phyloP scores from a whole-genome alignment of 2,797 vertebrate genomes.

The Crocodylus rhombifer region DNA sequence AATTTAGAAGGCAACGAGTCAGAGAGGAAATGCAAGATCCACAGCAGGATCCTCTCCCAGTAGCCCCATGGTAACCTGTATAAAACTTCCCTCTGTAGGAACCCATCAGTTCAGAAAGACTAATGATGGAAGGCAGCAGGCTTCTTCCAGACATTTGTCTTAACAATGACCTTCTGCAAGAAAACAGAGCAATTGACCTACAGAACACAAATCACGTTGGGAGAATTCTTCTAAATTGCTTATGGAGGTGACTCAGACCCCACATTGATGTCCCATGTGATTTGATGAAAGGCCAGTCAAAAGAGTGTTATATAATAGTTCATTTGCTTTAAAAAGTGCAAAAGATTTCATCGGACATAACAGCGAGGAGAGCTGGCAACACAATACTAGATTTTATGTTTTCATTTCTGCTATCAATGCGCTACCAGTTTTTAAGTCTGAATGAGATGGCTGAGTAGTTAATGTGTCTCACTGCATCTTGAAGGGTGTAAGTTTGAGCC shows the following conservation, averaged over 20 bases:
- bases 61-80: background rate
- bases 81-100: constrained; percentile 34
- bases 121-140: constrained; percentile 62
- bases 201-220: constrained; percentile 63
- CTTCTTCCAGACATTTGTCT: constrained; percentile 64
- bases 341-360: background rate
- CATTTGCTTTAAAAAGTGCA: background rate
- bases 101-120: constrained; percentile 56
- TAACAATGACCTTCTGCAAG: constrained; percentile 58
- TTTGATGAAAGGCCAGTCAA: background rate
- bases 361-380: rapidly evolving
- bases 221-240: constrained; percentile 40
- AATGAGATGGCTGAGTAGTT: no score
- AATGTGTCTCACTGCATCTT: no score
- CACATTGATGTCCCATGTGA: background rate
- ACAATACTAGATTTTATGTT: background rate
- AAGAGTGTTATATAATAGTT: background rate
- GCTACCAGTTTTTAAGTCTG: background rate
- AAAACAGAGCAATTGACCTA: constrained; percentile 66
- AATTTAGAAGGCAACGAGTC: background rate
- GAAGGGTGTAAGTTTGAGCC: no score
- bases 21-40: constrained; percentile 25
- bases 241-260: constrained; percentile 13
- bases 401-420: background rate
- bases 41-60: background rate